Base-by-base conservation (phyloP, 2,797 vertebrate species). In the Coccyzus lansbergi region DNA sequence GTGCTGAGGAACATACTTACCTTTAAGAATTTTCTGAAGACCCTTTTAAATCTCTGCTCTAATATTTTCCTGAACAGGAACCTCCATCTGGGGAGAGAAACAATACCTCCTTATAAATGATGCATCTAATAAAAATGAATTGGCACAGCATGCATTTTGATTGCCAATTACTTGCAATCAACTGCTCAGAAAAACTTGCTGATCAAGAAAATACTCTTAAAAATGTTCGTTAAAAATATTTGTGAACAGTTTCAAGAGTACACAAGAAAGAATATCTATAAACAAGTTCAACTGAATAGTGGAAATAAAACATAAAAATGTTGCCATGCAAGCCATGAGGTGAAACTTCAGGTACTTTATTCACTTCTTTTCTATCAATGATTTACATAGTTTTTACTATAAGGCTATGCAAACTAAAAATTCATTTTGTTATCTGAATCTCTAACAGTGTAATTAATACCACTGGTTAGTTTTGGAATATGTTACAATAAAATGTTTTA, bases 131-230 rank as follows among this genome's bases (percentile, higher is more conserved):
- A 91, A 94, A 86, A 94, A 80, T 82, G 68, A 95, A 92, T 70
- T 71, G 80, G 68, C 36, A 80, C 49, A 94, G 90, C 71, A 83
- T 90, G 88, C 83, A 89, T 94, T 95, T 95, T 94, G 86, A 95
- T 94, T 94, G 86, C 65, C 75, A 93, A 89, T 90, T 93, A 85
- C 64, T 74, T 86, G 56, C 68, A 94, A 91, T 93, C 74, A 91
- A 75, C 78, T 58, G 74, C 84, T 88, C 69, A 77, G 75, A 78
- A 95, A 92, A 93, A 87, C 42, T 60, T 4, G 2, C 10, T 19
- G 56, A 82, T 85, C 62, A 58, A 79, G 71, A 34, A 90, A 92
- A 90, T 36, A 72, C 8, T 40, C 38, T 74, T 64, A 44, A 51
- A 93, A 94, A 89, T 80, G 91, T 26, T 56, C 7, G 90, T 79